phyloP scores from a whole-genome alignment of 2,113 vertebrate genomes.

The Eudyptes chrysolophus region DNA sequence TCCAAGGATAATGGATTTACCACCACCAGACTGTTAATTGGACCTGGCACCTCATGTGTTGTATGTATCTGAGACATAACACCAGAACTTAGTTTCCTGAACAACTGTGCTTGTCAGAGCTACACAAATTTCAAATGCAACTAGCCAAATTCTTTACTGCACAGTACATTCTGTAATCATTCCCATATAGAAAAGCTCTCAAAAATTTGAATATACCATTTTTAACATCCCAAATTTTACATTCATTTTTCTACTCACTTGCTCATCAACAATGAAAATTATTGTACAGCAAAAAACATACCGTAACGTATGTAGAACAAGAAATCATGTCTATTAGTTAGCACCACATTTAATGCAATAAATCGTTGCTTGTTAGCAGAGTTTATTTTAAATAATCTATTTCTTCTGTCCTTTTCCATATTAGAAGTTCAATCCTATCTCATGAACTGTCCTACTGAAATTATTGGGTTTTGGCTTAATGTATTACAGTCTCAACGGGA shows the following conservation, averaged over 20 bases:
- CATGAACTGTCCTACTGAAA: neutral
- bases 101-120: neutral
- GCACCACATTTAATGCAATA: neutral
- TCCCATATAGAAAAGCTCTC: neutral
- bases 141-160: neutral
- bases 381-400: neutral
- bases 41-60: conserved; percentile 19
- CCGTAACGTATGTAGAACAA: neutral
- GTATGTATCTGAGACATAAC: neutral
- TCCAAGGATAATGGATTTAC: conserved; percentile 57
- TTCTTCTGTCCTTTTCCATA: neutral
- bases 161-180: neutral
- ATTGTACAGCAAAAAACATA: neutral
- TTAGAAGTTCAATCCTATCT: neutral
- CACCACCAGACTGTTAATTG: conserved; percentile 36
- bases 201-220: neutral
- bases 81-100: neutral
- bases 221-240: neutral
- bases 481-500: neutral
- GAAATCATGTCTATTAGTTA: neutral
- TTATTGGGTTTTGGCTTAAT: neutral
- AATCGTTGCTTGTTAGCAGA: neutral
- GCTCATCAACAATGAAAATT: neutral
- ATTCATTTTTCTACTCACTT: neutral
- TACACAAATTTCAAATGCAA: neutral